Evolutionary conservation across 1,140 invertebrate species (phyloP).

Genomic region (Steinernema khuongi): DNA sequence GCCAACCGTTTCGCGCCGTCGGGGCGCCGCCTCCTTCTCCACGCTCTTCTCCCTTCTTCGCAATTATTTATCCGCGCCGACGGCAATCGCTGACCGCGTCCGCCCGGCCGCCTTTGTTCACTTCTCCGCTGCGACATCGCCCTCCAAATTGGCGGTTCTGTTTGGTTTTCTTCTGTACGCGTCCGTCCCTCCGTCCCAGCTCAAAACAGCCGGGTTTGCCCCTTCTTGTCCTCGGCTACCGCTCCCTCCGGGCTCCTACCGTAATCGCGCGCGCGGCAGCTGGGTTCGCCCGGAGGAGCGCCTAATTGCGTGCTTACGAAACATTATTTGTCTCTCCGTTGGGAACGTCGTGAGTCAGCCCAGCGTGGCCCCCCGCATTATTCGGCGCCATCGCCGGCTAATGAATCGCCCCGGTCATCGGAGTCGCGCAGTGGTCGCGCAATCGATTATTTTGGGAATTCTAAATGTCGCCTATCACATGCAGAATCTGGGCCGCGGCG

Average conservation of each 20-base stretch:
- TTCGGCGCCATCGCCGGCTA: background rate
- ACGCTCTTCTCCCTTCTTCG: conserved; percentile 9
- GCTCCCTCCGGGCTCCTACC: no score
- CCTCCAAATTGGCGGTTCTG: background rate
- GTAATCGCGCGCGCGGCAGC: no score
- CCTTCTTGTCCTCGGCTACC: no score
- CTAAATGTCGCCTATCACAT: background rate
- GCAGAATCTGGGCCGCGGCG: background rate
- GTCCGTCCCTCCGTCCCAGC: no score
- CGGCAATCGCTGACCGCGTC: conserved; percentile 16
- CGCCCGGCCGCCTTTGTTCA: background rate
- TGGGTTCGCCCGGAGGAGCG: no score
- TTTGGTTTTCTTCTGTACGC: background rate
- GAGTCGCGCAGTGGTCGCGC: background rate
- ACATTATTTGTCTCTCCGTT: background rate
- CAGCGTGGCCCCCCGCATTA: background rate
- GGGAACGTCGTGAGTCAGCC: background rate
- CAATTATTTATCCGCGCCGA: conserved; percentile 15
- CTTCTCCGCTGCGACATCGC: background rate
- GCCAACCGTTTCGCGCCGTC: background rate
- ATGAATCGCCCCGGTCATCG: background rate
- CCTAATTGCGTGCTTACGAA: background rate
- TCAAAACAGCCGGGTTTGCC: no score
- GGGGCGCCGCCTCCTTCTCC: background rate
- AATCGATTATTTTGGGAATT: background rate